phyloP scores from a whole-genome alignment of 2,888 invertebrate species.

The Deroplatys truncata region DNA sequence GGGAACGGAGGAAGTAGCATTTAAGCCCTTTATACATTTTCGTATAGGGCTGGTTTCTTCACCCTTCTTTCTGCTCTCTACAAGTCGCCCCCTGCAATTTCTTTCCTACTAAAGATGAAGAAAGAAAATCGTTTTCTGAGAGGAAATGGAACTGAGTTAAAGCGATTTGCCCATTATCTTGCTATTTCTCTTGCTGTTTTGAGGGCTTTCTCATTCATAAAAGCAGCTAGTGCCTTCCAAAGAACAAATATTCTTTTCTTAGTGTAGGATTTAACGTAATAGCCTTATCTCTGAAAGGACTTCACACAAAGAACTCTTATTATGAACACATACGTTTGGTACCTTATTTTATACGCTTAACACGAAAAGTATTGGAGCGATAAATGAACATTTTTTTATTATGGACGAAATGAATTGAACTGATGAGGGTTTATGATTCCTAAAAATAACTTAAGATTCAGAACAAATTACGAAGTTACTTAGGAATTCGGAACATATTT shows the following conservation, averaged over 20 bases:
- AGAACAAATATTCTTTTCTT: not conserved
- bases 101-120: not conserved
- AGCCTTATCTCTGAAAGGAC: not conserved
- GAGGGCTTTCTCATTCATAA: not conserved
- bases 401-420: too few relatives aligned
- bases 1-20: not conserved
- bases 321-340: too few relatives aligned
- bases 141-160: conserved; percentile 10
- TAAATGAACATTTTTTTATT: too few relatives aligned
- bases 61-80: not conserved
- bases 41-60: not conserved
- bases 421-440: too few relatives aligned
- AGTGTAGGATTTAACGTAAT: not conserved
- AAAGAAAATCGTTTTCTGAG: not conserved
- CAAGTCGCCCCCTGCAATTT: not conserved
- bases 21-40: not conserved
- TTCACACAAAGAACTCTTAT: not conserved
- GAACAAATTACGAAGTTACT: too few relatives aligned
- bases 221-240: not conserved
- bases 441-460: too few relatives aligned
- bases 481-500: too few relatives aligned
- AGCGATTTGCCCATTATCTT: not conserved
- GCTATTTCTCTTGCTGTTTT: not conserved
- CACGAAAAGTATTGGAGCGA: too few relatives aligned
- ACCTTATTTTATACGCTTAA: too few relatives aligned